These are phyloP conservation scores for Hyperopisus bebe DNA, from an alignment of 2,113 vertebrate species.

Conservation along the genomic window DNA sequence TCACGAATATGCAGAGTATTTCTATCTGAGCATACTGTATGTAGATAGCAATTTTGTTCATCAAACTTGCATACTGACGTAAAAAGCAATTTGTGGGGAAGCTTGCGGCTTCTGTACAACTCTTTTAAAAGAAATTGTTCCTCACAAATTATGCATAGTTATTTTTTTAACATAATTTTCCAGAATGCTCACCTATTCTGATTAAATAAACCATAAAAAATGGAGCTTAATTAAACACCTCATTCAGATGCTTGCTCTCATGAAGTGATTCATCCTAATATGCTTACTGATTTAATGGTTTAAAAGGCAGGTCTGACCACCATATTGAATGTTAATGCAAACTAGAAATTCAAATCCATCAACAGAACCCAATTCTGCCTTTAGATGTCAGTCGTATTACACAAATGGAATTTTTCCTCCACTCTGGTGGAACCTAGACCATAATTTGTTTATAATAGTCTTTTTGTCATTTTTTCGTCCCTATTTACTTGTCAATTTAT, in stretches of 20 bases:
- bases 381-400: background rate
- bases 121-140: background rate
- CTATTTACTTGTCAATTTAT: background rate
- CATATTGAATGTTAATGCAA: background rate
- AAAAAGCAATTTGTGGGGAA: background rate
- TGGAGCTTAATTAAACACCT: background rate
- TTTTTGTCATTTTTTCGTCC: background rate
- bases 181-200: background rate
- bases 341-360: background rate
- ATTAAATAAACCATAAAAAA: background rate
- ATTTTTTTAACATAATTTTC: background rate
- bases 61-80: background rate
- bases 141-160: background rate
- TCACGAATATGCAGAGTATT: background rate
- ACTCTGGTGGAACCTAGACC: background rate
- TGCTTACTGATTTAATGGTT: background rate
- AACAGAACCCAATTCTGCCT: background rate
- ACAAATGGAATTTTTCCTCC: background rate
- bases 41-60: background rate
- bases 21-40: background rate
- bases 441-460: background rate
- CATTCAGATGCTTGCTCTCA: background rate
- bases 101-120: background rate
- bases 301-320: background rate
- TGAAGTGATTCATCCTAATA: background rate